These are phyloP conservation scores for Pimephales promelas DNA, from an alignment of 2,113 vertebrate genomes.

Conservation along the genomic window DNA sequence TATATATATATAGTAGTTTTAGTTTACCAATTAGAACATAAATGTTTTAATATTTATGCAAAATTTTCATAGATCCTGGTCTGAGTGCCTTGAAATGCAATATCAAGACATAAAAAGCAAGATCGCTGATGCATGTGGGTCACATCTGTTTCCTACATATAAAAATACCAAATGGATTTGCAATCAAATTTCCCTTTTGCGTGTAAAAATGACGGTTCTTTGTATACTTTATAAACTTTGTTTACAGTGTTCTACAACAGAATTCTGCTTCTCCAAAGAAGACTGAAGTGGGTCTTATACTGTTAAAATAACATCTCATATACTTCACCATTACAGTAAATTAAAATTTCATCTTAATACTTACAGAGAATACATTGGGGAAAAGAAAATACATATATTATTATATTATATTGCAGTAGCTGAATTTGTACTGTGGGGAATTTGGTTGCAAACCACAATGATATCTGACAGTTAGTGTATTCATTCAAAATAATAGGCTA, in stretches of 20 bases:
- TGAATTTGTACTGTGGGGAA: constrained; percentile 17
- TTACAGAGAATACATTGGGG: not conserved
- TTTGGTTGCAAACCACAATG: constrained; percentile 4
- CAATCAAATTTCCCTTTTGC: constrained; percentile 29
- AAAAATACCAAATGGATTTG: constrained; percentile 37
- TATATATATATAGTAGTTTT: not conserved
- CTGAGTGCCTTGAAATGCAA: not conserved
- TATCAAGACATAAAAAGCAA: constrained; percentile 19
- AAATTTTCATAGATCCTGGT: not conserved
- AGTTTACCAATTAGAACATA: not conserved
- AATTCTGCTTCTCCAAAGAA: constrained; percentile 41
- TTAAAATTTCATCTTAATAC: not conserved
- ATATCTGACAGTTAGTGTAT: constrained; percentile 37
- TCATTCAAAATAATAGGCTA: constrained; percentile 22
- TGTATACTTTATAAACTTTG: not conserved
- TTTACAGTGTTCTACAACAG: constrained; percentile 49
- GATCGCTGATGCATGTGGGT: not conserved
- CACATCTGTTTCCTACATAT: constrained; percentile 49
- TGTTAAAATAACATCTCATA: not conserved
- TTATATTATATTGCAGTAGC: not conserved
- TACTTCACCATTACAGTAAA: not conserved
- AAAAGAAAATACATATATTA: too few relatives aligned
- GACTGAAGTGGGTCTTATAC: not conserved
- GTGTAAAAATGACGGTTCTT: constrained; percentile 32
- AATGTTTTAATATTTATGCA: not conserved